Conservation (phyloP, 1,140 invertebrate genomes). For the Atta texana region DNA sequence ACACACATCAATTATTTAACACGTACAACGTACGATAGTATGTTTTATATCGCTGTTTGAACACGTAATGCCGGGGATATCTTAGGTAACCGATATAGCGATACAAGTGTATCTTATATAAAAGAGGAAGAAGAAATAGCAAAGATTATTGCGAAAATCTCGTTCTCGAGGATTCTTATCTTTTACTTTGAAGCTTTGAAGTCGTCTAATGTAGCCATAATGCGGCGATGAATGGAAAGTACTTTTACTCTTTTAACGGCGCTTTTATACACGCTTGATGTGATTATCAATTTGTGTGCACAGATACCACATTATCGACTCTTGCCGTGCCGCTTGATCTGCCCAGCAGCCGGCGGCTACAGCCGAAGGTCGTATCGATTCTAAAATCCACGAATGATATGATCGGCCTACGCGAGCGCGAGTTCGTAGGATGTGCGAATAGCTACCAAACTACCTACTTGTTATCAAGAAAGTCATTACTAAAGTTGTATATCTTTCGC, state of each 20-base stretch:
- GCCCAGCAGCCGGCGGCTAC: constrained; percentile 42
- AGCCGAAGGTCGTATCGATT: constrained; percentile 70
- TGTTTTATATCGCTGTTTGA: not conserved
- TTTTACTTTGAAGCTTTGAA: constrained; percentile 42
- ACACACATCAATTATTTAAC: not conserved
- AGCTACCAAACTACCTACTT: constrained; percentile 59
- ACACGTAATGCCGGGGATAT: not conserved
- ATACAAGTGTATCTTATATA: not conserved
- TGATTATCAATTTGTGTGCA: constrained; percentile 45
- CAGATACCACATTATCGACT: constrained; percentile 46
- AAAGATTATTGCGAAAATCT: constrained; percentile 13
- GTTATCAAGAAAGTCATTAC: constrained; percentile 62
- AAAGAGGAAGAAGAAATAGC: not conserved
- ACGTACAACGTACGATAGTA: not conserved
- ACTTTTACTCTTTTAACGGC: constrained; percentile 28
- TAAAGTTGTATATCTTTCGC: constrained; percentile 60
- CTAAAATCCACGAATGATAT: constrained; percentile 66
- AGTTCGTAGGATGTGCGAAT: constrained; percentile 67
- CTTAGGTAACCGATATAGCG: constrained; percentile 4
- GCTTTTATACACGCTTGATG: constrained; percentile 6
- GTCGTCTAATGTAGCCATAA: not conserved
- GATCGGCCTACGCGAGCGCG: constrained; percentile 61
- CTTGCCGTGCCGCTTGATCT: constrained; percentile 55
- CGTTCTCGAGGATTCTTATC: constrained; percentile 31
- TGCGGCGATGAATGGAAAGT: not conserved